Evolutionary conservation across 2,113 vertebrate genomes (phyloP).

Genomic region (Myotis lucifugus): DNA sequence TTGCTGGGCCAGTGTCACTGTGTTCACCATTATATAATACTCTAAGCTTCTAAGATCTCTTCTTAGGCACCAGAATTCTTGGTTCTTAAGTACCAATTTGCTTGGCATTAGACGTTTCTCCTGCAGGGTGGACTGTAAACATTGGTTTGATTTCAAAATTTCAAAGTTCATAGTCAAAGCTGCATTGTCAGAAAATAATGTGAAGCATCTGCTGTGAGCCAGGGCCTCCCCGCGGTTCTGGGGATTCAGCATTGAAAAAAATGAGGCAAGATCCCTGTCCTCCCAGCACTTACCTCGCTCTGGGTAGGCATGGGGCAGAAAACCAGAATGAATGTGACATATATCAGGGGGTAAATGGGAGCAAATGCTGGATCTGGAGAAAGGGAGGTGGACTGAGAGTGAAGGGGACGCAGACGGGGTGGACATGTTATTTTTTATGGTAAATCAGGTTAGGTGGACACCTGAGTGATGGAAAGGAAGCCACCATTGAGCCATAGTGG

Average conservation of each 20-base stretch:
- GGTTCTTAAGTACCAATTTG: not conserved
- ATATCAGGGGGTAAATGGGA: not conserved
- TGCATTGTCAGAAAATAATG: not conserved
- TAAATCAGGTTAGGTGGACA: not conserved
- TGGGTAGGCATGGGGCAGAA: not conserved
- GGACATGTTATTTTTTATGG: rapidly evolving
- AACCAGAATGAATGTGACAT: not conserved
- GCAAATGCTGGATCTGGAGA: rapidly evolving
- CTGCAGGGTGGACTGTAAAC: not conserved
- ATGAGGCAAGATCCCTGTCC: not conserved
- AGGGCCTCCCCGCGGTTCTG: not conserved
- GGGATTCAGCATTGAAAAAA: not conserved
- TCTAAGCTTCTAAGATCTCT: not conserved
- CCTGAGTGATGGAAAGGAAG: not conserved
- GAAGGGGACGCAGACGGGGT: rapidly evolving
- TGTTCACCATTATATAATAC: not conserved
- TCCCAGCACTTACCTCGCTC: rapidly evolving
- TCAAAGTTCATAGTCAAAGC: not conserved
- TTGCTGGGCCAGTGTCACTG: not conserved
- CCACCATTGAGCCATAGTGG: no score
- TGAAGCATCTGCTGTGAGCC: not conserved
- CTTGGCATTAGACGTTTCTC: not conserved
- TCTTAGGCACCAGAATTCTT: not conserved
- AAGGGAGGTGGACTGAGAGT: not conserved
- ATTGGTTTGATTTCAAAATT: not conserved